These are phyloP conservation scores for Drosophila acutilabella DNA, from an alignment of 2,888 invertebrate species.

Conservation along the genomic window DNA sequence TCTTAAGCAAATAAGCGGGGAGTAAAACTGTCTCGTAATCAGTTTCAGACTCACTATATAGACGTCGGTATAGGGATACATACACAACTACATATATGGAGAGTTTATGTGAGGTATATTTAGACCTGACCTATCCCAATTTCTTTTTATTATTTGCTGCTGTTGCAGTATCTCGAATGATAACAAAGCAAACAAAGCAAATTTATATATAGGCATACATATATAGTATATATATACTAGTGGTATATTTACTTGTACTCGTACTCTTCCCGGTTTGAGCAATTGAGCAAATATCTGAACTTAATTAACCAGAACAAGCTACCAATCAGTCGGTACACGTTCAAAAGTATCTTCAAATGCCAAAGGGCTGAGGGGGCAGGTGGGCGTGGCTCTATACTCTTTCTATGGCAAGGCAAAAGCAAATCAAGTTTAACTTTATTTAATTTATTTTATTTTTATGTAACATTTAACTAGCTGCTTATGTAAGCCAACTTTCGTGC, in stretches of 20 bases:
- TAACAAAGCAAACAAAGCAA: slow-evolving; percentile 31
- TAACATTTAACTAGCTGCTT: slow-evolving; percentile 41
- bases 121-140: slow-evolving; percentile 51
- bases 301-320: slow-evolving; percentile 27
- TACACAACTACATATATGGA: not conserved
- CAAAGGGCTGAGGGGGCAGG: not conserved
- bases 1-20: slow-evolving; percentile 2
- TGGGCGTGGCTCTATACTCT: not conserved
- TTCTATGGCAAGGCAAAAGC: not conserved
- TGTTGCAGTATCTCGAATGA: slow-evolving; percentile 49
- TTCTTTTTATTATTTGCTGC: slow-evolving; percentile 20
- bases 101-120: not conserved
- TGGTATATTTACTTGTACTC: slow-evolving; percentile 17
- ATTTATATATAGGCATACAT: not conserved
- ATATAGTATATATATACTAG: slow-evolving; percentile 4
- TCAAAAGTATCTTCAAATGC: slow-evolving; percentile 9
- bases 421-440: slow-evolving; percentile 43
- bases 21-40: not conserved
- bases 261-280: slow-evolving; percentile 15
- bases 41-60: not conserved
- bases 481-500: slow-evolving; percentile 54
- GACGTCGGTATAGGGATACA: not conserved
- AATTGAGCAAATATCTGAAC: slow-evolving; percentile 16
- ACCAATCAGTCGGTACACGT: slow-evolving; percentile 12
- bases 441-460: slow-evolving; percentile 3